Evolutionary conservation across 2,888 invertebrate species (phyloP).

Genomic region (Dyspetes luteomarginatus): DNA sequence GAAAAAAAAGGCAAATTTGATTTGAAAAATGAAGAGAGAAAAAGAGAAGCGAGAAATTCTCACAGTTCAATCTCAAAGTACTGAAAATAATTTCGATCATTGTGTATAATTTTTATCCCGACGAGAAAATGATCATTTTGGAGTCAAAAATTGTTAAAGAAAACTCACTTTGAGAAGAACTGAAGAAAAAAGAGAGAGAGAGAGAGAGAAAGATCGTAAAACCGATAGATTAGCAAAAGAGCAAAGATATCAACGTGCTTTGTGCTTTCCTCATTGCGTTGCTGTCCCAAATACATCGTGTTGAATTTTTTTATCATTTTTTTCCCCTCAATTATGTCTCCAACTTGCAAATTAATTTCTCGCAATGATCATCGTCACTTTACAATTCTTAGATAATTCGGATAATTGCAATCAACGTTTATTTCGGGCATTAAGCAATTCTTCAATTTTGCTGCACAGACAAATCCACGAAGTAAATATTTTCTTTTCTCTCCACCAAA

Average conservation of each 20-base stretch:
- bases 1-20: slow-evolving; percentile 5
- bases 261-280: slow-evolving; percentile 8
- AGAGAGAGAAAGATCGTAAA: slow-evolving; percentile 33
- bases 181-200: not conserved
- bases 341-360: not conserved
- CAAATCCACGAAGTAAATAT: slow-evolving; percentile 9
- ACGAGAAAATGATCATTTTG: slow-evolving; percentile 19
- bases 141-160: not conserved
- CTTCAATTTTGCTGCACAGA: slow-evolving; percentile 23
- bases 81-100: slow-evolving; percentile 73
- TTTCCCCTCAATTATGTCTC: not conserved
- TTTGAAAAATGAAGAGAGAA: slow-evolving; percentile 8
- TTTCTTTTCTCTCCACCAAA: not conserved
- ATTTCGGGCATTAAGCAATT: slow-evolving; percentile 34
- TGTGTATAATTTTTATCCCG: slow-evolving; percentile 69
- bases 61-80: slow-evolving; percentile 74
- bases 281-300: not conserved
- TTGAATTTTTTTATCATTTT: not conserved
- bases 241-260: slow-evolving; percentile 45
- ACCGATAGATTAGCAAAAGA: slow-evolving; percentile 41
- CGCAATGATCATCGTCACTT: not conserved
- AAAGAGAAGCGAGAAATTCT: slow-evolving; percentile 69
- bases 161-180: not conserved
- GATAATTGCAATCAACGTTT: slow-evolving; percentile 30
- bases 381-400: slow-evolving; percentile 17